Evolutionary conservation across 1,140 invertebrate species (phyloP).

Genomic region (Macrotrachela quadricornifera): DNA sequence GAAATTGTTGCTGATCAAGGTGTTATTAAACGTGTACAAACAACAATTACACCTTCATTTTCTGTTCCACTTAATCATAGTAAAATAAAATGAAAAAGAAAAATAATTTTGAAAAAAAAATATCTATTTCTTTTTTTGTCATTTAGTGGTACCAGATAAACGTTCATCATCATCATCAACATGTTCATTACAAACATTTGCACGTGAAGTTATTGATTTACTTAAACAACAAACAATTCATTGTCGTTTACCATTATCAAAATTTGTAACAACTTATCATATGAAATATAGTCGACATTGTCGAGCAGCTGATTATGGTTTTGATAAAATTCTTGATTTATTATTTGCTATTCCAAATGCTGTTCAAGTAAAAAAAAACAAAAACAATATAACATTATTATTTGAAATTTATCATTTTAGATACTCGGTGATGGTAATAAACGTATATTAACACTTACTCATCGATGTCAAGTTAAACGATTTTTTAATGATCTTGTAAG

Average conservation of each 20-base stretch:
- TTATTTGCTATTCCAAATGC: conserved; percentile 66
- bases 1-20: conserved; percentile 27
- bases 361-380: conserved; percentile 45
- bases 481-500: conserved; percentile 67
- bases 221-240: conserved; percentile 46
- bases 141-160: no score
- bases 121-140: no score
- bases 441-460: conserved; percentile 60
- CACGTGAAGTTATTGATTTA: conserved; percentile 55
- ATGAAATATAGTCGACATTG: conserved; percentile 82
- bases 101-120: no score
- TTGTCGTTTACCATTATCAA: conserved; percentile 50
- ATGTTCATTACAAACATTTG: conserved; percentile 38
- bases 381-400: not conserved
- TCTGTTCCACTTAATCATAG: no score
- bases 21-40: not conserved
- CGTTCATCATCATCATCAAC: conserved; percentile 16
- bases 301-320: conserved; percentile 79
- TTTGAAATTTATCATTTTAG: conserved; percentile 31
- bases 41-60: no score
- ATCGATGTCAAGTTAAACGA: conserved; percentile 60
- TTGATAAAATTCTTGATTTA: conserved; percentile 69
- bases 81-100: no score
- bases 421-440: conserved; percentile 67
- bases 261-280: conserved; percentile 78